These are phyloP conservation scores for Lycophotia porphyrea DNA, from an alignment of 2,888 invertebrate genomes.

Conservation along the genomic window DNA sequence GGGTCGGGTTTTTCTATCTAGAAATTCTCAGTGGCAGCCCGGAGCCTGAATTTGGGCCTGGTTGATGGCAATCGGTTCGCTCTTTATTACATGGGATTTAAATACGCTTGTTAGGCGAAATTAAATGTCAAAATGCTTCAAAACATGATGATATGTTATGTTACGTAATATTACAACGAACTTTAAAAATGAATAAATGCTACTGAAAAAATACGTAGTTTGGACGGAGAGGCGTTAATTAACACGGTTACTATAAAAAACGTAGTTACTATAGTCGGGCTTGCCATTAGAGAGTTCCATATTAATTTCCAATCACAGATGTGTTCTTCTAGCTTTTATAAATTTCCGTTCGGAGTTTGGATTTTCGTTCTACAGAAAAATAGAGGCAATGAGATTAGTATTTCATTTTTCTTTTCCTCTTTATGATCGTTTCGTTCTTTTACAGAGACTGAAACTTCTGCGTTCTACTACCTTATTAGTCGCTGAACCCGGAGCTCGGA, in stretches of 20 bases:
- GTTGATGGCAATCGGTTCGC: not conserved
- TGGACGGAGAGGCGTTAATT: not conserved
- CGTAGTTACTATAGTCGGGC: too few species aligned
- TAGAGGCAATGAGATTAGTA: not conserved
- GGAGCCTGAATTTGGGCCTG: not conserved
- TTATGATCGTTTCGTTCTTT: not conserved
- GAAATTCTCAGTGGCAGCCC: not conserved
- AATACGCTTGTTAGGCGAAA: not conserved
- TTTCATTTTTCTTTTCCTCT: not conserved
- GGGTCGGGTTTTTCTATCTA: not conserved
- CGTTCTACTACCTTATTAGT: not conserved
- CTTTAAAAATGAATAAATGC: not conserved
- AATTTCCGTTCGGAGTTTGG: too few species aligned
- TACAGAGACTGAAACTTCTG: constrained; percentile 24
- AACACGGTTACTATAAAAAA: not conserved
- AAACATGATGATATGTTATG: not conserved
- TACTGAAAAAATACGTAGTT: not conserved
- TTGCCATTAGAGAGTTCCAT: not conserved
- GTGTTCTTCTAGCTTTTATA: not conserved
- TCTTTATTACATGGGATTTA: not conserved
- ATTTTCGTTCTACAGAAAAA: not conserved
- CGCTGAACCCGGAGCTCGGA: constrained; percentile 1
- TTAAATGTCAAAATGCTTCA: not conserved
- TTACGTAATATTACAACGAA: not conserved
- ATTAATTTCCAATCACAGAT: not conserved